Conservation (phyloP, 1,140 invertebrate species). For the Lycorma delicatula region DNA sequence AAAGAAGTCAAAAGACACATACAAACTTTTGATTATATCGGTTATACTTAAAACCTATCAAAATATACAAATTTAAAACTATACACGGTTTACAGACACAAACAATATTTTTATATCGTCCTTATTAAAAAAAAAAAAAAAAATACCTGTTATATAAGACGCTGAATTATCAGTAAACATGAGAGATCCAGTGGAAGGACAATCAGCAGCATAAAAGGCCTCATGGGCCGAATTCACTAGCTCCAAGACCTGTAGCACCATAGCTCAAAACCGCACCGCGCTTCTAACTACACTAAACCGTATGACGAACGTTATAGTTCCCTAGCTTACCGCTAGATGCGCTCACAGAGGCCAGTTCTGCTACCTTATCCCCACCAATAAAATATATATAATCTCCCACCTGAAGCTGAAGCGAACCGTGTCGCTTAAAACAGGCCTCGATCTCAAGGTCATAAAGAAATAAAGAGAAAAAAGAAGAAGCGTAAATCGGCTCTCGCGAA, state of each 20-base stretch:
- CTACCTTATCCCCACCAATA: slow-evolving; percentile 5
- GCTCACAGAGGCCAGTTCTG: neutral
- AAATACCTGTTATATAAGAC: slow-evolving; percentile 14
- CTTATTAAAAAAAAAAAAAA: neutral
- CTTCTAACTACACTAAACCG: slow-evolving; percentile 8
- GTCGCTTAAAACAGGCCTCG: no score
- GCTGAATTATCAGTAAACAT: slow-evolving; percentile 12
- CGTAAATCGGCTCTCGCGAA: no score
- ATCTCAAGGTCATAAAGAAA: no score
- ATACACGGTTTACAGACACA: no score
- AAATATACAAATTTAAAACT: no score
- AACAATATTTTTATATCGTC: no score
- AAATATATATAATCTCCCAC: no score
- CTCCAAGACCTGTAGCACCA: slow-evolving; percentile 33
- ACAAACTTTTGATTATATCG: no score
- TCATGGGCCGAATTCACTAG: slow-evolving; percentile 30
- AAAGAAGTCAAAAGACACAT: no score
- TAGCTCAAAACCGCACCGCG: slow-evolving; percentile 11
- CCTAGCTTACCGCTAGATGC: neutral
- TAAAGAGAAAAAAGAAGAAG: no score
- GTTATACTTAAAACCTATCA: no score
- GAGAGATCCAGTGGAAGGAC: slow-evolving; percentile 12
- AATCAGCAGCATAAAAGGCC: slow-evolving; percentile 30
- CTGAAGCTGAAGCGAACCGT: no score
- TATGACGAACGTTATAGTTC: slow-evolving; percentile 1